Percentiles rank a stretch among this genome's conserved stretches.
Conservation (phyloP, 2,113 vertebrate species). For the Deroptyus accipitrinus region DNA sequence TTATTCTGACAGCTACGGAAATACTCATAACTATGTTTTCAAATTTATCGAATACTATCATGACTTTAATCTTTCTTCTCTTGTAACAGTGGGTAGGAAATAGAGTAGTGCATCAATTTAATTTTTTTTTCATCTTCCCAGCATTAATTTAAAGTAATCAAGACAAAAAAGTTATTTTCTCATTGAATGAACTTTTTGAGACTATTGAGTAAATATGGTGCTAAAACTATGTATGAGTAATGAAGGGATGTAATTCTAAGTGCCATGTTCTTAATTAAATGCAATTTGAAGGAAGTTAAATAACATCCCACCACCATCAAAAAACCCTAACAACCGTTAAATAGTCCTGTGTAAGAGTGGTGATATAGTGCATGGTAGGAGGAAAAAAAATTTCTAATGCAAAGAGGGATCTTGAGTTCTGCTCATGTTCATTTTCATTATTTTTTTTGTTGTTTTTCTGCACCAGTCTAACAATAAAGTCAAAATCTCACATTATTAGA, state of each 20-base stretch:
- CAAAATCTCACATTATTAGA: neutral
- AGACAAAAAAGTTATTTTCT: neutral
- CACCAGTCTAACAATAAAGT: neutral
- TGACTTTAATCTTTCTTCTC: neutral
- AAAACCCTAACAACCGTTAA: neutral
- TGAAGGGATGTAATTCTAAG: neutral
- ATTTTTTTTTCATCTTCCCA: neutral
- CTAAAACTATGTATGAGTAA: neutral
- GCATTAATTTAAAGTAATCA: neutral
- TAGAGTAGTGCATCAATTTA: neutral
- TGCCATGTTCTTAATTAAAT: neutral
- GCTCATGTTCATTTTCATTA: neutral
- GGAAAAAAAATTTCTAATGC: neutral
- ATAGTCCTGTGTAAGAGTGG: neutral
- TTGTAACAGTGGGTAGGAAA: neutral
- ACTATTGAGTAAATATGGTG: neutral
- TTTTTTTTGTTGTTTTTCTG: neutral
- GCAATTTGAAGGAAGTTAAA: neutral
- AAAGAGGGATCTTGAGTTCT: neutral
- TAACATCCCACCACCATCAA: neutral
- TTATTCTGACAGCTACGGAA: neutral
- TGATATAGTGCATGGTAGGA: neutral
- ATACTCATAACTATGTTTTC: neutral
- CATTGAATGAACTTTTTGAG: neutral
- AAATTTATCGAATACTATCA: neutral